A percentile compares a stretch with the other conserved stretches of the same genome.
Evolutionary conservation across 2,888 invertebrate genomes (phyloP).

Genomic region (Cantharis rustica): DNA sequence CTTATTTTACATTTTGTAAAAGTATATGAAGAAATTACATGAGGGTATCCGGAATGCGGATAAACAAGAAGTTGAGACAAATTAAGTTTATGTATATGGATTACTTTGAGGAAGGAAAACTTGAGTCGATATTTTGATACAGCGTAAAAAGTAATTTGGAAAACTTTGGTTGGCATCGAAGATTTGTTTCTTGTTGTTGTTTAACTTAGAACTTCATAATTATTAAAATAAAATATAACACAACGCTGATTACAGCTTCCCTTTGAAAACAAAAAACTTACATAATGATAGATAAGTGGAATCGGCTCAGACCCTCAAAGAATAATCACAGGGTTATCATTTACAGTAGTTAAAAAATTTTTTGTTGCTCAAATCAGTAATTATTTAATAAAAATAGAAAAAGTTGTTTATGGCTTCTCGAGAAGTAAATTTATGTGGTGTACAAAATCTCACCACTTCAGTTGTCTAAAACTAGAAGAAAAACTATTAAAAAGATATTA

Average conservation of each 20-base stretch:
- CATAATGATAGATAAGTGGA: slow-evolving; percentile 4
- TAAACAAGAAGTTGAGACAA: slow-evolving; percentile 5
- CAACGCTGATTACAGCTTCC: background rate
- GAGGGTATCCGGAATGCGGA: slow-evolving; percentile 16
- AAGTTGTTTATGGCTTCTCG: background rate
- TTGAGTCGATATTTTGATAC: background rate
- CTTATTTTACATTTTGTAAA: slow-evolving; percentile 7
- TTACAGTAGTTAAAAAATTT: background rate
- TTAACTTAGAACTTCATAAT: background rate
- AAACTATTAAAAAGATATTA: background rate
- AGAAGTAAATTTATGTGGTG: background rate
- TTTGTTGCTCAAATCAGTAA: background rate
- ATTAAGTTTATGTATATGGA: background rate
- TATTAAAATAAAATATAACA: background rate
- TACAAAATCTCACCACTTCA: background rate
- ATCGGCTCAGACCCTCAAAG: background rate
- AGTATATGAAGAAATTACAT: slow-evolving; percentile 12
- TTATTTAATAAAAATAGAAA: background rate
- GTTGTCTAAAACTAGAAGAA: background rate
- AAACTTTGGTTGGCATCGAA: too few relatives aligned
- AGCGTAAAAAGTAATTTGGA: too few relatives aligned
- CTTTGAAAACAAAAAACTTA: background rate
- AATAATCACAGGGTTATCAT: background rate
- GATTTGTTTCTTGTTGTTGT: background rate
- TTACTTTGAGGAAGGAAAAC: background rate